Conservation (phyloP, 2,888 invertebrate genomes). For the Elgonia sp. region DNA sequence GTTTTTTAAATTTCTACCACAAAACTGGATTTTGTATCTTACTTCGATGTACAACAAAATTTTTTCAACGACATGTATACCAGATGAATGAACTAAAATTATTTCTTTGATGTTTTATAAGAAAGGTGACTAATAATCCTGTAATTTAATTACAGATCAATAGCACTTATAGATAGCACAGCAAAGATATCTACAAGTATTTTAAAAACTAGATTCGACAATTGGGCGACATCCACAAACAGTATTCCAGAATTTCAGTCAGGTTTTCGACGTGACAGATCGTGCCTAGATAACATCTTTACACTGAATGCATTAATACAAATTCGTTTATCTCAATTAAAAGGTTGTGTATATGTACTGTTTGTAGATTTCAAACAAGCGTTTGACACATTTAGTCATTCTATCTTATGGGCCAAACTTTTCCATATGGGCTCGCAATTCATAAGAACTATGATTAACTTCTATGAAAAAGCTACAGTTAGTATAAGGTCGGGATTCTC, state of each 20-base stretch:
- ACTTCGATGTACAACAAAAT: background rate
- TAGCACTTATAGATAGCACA: background rate
- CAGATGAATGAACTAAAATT: background rate
- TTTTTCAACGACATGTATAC: background rate
- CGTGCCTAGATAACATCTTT: background rate
- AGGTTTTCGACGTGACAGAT: background rate
- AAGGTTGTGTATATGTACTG: background rate
- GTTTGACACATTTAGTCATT: background rate
- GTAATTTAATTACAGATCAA: background rate
- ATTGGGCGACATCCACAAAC: background rate
- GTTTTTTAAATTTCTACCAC: background rate
- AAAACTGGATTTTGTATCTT: background rate
- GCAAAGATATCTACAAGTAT: background rate
- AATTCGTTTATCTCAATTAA: background rate
- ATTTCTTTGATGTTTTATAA: background rate
- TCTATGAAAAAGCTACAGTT: background rate
- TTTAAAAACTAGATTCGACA: background rate
- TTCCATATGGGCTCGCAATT: background rate
- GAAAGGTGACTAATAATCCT: background rate
- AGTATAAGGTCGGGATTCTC: background rate
- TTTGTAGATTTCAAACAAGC: background rate
- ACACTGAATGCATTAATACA: slow-evolving; percentile 1
- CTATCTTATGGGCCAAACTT: background rate
- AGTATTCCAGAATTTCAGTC: slow-evolving; percentile 16
- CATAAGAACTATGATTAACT: background rate